Evolutionary conservation across 2,113 vertebrate genomes (phyloP).

Genomic region (Ictalurus furcatus): DNA sequence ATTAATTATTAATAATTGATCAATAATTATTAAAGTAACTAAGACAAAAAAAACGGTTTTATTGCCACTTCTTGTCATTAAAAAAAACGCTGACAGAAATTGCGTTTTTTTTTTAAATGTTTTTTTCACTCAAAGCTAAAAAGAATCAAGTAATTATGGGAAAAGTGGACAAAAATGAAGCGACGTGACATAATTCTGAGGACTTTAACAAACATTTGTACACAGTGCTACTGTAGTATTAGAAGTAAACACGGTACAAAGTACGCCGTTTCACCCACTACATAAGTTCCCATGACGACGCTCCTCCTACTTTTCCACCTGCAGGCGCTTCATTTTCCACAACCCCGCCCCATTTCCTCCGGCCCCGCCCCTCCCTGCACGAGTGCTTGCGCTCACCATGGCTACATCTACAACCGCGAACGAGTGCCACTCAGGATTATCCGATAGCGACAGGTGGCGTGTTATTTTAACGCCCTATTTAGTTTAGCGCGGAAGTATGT

Average conservation of each 20-base stretch:
- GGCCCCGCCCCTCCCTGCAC: background rate
- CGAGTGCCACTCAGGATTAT: background rate
- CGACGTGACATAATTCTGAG: background rate
- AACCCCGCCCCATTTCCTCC: background rate
- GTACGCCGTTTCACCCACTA: background rate
- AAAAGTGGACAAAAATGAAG: background rate
- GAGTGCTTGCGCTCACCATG: background rate
- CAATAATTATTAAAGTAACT: background rate
- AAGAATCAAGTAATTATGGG: background rate
- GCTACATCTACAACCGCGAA: background rate
- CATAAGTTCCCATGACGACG: background rate
- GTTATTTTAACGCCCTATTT: background rate
- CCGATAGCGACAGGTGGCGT: background rate
- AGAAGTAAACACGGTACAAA: background rate
- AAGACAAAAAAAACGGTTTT: background rate
- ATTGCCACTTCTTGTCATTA: no score
- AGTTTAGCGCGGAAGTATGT: background rate
- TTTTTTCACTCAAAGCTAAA: background rate
- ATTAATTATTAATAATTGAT: background rate
- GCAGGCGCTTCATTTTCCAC: background rate
- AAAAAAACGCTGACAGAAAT: background rate
- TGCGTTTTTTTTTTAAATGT: no score
- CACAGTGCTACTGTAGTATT: no score
- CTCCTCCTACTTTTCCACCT: background rate
- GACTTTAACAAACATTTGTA: background rate